Conservation (phyloP, 2,888 invertebrate species). For the Ormyrus rosae region DNA sequence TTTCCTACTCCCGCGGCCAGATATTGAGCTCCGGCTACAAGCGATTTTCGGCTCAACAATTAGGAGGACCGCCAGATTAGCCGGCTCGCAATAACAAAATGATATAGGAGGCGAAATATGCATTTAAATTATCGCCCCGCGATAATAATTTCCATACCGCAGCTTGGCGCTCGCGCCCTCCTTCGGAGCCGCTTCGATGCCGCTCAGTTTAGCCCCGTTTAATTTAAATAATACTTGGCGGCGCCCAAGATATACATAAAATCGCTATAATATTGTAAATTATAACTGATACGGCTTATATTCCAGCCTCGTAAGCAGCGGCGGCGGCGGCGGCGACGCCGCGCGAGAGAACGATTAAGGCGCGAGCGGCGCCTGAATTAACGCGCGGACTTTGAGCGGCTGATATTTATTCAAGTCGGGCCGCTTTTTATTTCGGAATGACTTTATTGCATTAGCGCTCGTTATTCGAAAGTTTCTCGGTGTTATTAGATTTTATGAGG, state of each 20-base stretch:
- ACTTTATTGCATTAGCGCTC: slow-evolving; percentile 10
- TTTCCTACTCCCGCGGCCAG: slow-evolving; percentile 30
- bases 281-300: slow-evolving; percentile 76
- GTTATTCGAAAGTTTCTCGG: neutral
- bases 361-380: slow-evolving; percentile 23
- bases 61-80: slow-evolving; percentile 61
- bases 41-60: neutral
- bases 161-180: slow-evolving; percentile 61
- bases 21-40: neutral
- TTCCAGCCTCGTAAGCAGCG: neutral
- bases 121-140: slow-evolving; percentile 76
- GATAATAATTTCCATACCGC: slow-evolving; percentile 76
- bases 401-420: neutral
- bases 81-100: slow-evolving; percentile 74
- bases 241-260: slow-evolving; percentile 75
- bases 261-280: slow-evolving; percentile 76
- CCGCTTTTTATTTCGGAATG: neutral
- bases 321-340: neutral
- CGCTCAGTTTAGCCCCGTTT: slow-evolving; percentile 76
- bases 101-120: slow-evolving; percentile 76
- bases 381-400: slow-evolving; percentile 20
- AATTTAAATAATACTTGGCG: slow-evolving; percentile 76
- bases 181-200: slow-evolving; percentile 54
- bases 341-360: slow-evolving; percentile 29
- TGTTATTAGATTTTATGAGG: neutral